Conservation (phyloP, 2,797 vertebrate genomes). For the Sebastes diploproa region DNA sequence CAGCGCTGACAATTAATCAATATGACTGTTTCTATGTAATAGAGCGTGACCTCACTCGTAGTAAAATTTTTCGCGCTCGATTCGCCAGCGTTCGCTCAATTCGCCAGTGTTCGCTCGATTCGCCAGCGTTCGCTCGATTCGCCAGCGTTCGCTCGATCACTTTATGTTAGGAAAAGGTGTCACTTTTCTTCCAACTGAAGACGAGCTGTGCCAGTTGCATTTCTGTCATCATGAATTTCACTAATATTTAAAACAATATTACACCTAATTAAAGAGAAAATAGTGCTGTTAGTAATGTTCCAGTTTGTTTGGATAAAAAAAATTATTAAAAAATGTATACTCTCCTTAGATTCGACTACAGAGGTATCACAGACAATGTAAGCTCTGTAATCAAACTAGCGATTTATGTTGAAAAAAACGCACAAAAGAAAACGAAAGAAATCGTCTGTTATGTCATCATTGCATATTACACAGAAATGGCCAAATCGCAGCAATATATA, state of each 20-base stretch:
- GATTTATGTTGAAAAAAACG: not conserved
- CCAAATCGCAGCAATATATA: no score
- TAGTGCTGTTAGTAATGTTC: not conserved
- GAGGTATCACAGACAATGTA: no score
- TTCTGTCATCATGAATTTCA: not conserved
- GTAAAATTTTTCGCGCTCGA: no score
- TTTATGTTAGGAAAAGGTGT: no score
- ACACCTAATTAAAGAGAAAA: not conserved
- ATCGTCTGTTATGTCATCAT: not conserved
- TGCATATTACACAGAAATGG: not conserved
- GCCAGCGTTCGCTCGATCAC: no score
- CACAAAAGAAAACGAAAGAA: not conserved
- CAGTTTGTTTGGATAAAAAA: not conserved
- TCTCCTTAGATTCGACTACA: not conserved
- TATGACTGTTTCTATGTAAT: no score
- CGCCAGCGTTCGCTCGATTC: no score
- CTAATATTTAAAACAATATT: not conserved
- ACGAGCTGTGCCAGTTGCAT: not conserved
- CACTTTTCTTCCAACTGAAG: not conserved
- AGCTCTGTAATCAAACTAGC: not conserved
- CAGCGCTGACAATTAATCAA: no score
- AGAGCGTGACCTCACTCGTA: no score
- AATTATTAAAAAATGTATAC: no score
- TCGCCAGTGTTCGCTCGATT: no score
- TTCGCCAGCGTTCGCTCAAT: no score